Base-by-base conservation (phyloP, 2,113 vertebrate genomes). In the Stigmatopora nigra region DNA sequence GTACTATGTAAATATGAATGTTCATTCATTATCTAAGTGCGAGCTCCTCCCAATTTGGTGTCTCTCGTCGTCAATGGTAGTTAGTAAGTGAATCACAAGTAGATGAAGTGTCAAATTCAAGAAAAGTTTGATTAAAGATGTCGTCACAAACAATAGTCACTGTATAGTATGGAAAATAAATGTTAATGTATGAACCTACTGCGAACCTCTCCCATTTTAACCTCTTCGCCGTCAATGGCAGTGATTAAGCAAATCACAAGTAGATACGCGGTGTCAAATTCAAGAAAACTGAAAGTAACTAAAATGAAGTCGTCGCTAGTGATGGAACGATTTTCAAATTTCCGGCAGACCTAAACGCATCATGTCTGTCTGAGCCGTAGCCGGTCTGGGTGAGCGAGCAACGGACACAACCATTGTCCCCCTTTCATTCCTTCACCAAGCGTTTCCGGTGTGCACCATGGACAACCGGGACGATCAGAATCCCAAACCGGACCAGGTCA, bases 401-500 rank as follows among this genome's bases (percentile, higher is more conserved):
- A 5, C 25, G 48, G 45, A 6, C 47, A 22, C n/a, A 59, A 19
- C 25, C 19, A 22, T 49, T 22, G 65, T 63, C 20, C 19, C 19
- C 8, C 17, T 47, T 16, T 49, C 57, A 5, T 59, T 16, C 22
- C 20, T 7, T 22, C 53, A n/a, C 9, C 46, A n/a, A 25, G 35
- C 9, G 8, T 1, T 47, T 45, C 13, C 20, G 36, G 5, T 0
- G 8, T 0, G 45, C 31, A 63, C 19, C 4, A 83, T 81, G 78
- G 79, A 65, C 73, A 17, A 14, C 47, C 14, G 19, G 17, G 14
- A 31, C 12, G 58, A 44, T 13, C 13, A 14, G 20, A 41, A 63
- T 67, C 36, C 38, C 16, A n/a, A 20, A 20, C 45, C 8, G 16
- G 41, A 65, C 69, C 36, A 82, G 69, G 76, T 76, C 0, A 57